Conservation (phyloP, 2,888 invertebrate genomes). For the Lasioglossum zephyrum region DNA sequence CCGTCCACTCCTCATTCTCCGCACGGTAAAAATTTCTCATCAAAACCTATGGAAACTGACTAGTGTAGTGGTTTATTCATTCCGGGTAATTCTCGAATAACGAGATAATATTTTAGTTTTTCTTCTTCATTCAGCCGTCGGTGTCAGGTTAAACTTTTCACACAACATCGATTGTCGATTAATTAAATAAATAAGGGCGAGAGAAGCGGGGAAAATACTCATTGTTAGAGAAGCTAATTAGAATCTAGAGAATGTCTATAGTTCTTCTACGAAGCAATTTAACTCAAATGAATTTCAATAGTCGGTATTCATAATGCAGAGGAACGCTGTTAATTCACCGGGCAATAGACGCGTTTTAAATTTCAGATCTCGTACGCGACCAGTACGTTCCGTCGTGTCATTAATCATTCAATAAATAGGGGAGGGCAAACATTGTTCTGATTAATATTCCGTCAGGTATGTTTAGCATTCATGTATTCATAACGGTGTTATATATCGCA, state of each 20-base stretch:
- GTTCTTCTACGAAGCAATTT: too few species aligned
- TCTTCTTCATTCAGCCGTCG: background rate
- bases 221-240: background rate
- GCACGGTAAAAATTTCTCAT: background rate
- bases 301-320: conserved; percentile 14
- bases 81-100: background rate
- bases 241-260: background rate
- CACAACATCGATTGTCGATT: background rate
- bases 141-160: background rate
- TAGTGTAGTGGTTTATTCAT: background rate
- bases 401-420: conserved; percentile 49
- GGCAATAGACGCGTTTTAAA: conserved; percentile 32
- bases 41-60: background rate
- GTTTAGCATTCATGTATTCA: conserved; percentile 54
- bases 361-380: conserved; percentile 23
- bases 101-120: background rate
- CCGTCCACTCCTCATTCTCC: background rate
- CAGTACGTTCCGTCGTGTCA: conserved; percentile 7
- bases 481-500: conserved; percentile 22
- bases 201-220: background rate
- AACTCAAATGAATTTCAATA: background rate
- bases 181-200: background rate
- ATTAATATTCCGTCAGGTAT: conserved; percentile 42
- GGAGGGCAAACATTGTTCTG: conserved; percentile 44
- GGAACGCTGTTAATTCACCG: conserved; percentile 29